A percentile compares a stretch with the other conserved stretches of the same genome.
Evolutionary conservation across 2,113 vertebrate species (phyloP).

Genomic region (Bostrychus sinensis): DNA sequence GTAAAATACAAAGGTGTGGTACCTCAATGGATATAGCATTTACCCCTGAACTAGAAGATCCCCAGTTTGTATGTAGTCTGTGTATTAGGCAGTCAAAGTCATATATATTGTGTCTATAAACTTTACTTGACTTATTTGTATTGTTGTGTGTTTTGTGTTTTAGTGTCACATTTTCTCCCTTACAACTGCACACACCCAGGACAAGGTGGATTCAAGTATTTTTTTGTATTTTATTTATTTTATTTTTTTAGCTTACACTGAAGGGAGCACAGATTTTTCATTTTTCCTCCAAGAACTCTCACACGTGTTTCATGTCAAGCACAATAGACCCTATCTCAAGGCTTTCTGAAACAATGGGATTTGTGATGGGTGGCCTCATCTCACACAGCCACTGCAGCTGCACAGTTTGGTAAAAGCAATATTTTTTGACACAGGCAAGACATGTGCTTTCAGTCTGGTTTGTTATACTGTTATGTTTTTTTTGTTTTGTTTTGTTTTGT

Average conservation of each 20-base stretch:
- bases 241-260: neutral
- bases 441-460: neutral
- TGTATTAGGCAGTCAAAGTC: too few relatives aligned
- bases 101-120: too few relatives aligned
- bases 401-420: neutral
- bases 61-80: too few relatives aligned
- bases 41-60: too few relatives aligned
- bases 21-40: too few relatives aligned
- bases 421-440: neutral
- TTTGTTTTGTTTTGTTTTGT: neutral
- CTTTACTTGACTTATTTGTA: too few relatives aligned
- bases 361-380: constrained; percentile 6
- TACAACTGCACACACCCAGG: too few relatives aligned
- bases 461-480: neutral
- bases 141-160: too few relatives aligned
- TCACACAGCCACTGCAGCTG: constrained; percentile 5
- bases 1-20: too few relatives aligned
- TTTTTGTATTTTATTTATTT: too few relatives aligned
- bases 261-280: neutral
- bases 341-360: constrained; percentile 19
- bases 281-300: neutral
- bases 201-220: neutral
- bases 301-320: constrained; percentile 5
- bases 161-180: too few relatives aligned
- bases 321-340: neutral